Base-by-base conservation (phyloP, 2,888 invertebrate species). In the Dichetophora obliterata region DNA sequence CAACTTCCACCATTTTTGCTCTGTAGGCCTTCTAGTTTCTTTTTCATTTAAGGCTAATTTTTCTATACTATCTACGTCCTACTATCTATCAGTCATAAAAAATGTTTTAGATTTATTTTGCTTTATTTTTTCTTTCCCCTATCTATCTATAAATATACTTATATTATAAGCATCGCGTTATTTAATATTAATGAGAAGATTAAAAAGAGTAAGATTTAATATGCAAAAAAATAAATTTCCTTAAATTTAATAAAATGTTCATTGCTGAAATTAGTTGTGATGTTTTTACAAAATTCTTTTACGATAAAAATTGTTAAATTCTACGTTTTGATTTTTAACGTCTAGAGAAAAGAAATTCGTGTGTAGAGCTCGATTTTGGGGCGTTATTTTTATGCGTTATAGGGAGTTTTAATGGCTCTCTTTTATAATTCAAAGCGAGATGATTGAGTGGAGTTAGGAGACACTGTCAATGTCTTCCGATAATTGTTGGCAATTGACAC, bases 101-200 rank as follows among this genome's bases (percentile, higher is more conserved):
- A 61, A 48, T 48, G 27, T 65, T 59, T 52, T 52, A 50, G 34
- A 24, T 59, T 76, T 22, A 27, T 19, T 66, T 66, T 73, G 22
- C 24, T 24, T 22, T n/a, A n/a, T n/a, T n/a, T 3, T 71, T 19
- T n/a, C 22, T 19, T 27, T n/a, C 14, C 54, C 24, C 34, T 59
- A 54, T 24, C 16, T 24, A 27, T 31, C 16, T 70, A 34, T 34
- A 54, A 9, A 24, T 57, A 50, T 69, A 69, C 52, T 22, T 59
- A 69, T 19, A 75, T 75, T 27, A 19, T 69, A 75, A 69, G 61
- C 27, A 68, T 24, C 22, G 48, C 74, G 73, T 75, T 75, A 57
- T 77, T 70, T 73, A 77, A 77, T 76, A 77, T 79, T 78, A 75
- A 79, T 78, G 78, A 75, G 75, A 54, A n/a, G n/a, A n/a, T n/a